Percentiles rank a stretch among this genome's conserved stretches.
Conservation (phyloP, 2,888 invertebrate species). For the Ypsolopha scabrella region DNA sequence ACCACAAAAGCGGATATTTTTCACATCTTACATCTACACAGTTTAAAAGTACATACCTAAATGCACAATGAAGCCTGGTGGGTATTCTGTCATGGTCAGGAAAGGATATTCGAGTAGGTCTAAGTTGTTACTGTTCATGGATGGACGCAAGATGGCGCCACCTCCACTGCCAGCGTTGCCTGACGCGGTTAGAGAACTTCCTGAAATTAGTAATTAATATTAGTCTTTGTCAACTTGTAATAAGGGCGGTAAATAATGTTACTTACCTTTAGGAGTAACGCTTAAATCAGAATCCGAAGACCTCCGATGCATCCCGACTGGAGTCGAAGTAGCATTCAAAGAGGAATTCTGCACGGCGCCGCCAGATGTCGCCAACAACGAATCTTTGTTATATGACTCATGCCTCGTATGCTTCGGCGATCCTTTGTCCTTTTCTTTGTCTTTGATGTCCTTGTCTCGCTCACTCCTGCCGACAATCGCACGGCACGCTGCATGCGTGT, state of each 20-base stretch:
- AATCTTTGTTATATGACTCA: constrained; percentile 65
- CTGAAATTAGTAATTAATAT: constrained; percentile 44
- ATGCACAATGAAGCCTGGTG: constrained; percentile 88
- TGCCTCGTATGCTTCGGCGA: constrained; percentile 65
- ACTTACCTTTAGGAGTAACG: constrained; percentile 90
- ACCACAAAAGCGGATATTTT: too few species aligned
- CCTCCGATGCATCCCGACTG: constrained; percentile 76
- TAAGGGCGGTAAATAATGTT: background rate
- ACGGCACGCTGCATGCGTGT: constrained; percentile 68
- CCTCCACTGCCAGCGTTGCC: constrained; percentile 65
- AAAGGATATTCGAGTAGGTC: constrained; percentile 97
- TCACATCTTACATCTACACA: too few species aligned
- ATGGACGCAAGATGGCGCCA: constrained; percentile 72
- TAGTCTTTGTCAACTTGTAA: background rate
- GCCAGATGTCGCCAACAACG: constrained; percentile 41
- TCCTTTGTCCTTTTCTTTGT: constrained; percentile 35
- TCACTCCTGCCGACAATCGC: constrained; percentile 44
- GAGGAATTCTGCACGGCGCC: constrained; percentile 37
- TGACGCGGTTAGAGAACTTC: constrained; percentile 78
- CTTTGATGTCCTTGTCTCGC: constrained; percentile 28
- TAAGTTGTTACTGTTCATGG: constrained; percentile 81
- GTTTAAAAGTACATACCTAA: constrained; percentile 71
- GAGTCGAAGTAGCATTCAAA: constrained; percentile 58
- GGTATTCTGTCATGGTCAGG: constrained; percentile 91
- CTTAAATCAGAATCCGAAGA: constrained; percentile 95